Base-by-base conservation (phyloP, 2,797 vertebrate genomes). In the Pelochelys cantorii region DNA sequence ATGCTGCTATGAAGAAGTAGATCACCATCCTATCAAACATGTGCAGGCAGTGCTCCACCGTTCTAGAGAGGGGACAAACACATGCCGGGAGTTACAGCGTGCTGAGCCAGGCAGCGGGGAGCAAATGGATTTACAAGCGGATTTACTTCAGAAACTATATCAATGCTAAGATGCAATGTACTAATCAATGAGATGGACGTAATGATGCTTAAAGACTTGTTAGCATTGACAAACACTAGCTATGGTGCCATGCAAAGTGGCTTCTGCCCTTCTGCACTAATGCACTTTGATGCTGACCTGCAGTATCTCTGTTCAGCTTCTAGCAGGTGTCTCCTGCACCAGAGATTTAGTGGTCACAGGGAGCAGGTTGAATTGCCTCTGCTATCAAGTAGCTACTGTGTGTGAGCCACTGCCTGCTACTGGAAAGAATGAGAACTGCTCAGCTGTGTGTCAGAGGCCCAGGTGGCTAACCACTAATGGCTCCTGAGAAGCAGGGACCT, bases 21-120 rank as follows among this genome's bases (percentile, higher is more conserved):
- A 99, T 99, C 92, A 98, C 99, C 98, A 99, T 99, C 95, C 99
- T 98, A 97, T 99, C 99, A 29, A 98, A 99, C 99, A 99, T 99
- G 97, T 99, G 99, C 95, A 99, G 98, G 95, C 99, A 99, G 79
- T 99, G 99, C 93, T 99, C 99, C 95, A 99, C 98, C 3, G 98
- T 98, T 97, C 99, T 99, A 85, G 20, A 59, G 96, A 68, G 92
- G 0, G 2, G 82, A 90, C 34, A 62, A 77, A 80, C 0, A 0
- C 54, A 37, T 27, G 25, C 57, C 48, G 27, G 37, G 80, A 22
- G 80, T 59, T 52, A 59, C 5, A 56, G 14, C 34, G 8, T 7
- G n/a, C 79, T 57, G 22, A 25, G 12, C 79, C 22, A 8, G 79
- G 34, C 12, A 22, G n/a, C 3, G 37, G 23, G 37, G 71, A 48